Evolutionary conservation across 2,888 invertebrate genomes (phyloP).

Genomic region (Drosophila borealis): DNA sequence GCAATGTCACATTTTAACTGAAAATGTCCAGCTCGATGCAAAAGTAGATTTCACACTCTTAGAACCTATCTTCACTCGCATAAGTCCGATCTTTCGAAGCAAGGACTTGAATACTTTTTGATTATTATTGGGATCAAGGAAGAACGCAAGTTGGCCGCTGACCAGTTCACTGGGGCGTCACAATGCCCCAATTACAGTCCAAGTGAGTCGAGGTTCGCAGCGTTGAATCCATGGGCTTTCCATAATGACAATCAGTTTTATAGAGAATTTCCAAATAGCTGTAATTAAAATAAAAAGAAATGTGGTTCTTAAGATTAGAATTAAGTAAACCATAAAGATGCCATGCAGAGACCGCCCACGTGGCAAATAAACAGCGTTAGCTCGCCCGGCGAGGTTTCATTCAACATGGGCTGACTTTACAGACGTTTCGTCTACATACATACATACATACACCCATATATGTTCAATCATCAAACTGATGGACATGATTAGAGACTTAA

Average conservation of each 20-base stretch:
- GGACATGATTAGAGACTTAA: constrained; percentile 76
- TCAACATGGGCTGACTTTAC: constrained; percentile 1
- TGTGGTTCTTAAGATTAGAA: constrained; percentile 1
- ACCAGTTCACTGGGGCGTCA: no score
- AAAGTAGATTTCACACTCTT: no score
- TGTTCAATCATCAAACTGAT: constrained; percentile 72
- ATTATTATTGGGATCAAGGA: no score
- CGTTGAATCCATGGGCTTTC: no score
- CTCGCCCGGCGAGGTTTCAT: constrained; percentile 18
- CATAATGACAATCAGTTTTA: background rate
- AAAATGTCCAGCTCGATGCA: no score
- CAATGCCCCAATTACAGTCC: no score
- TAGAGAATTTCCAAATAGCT: background rate
- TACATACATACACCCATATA: constrained; percentile 9
- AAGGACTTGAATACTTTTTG: no score
- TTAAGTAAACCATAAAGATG: constrained; percentile 25
- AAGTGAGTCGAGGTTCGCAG: no score
- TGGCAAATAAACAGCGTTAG: constrained; percentile 13
- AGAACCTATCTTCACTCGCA: no score
- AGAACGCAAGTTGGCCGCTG: no score
- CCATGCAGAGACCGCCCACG: constrained; percentile 45
- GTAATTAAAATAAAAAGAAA: constrained; percentile 11
- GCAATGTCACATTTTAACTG: no score
- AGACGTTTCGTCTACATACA: constrained; percentile 18
- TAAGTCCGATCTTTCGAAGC: no score